Evolutionary conservation across 2,888 invertebrate species (phyloP).

Genomic region (Gortyna flavago): DNA sequence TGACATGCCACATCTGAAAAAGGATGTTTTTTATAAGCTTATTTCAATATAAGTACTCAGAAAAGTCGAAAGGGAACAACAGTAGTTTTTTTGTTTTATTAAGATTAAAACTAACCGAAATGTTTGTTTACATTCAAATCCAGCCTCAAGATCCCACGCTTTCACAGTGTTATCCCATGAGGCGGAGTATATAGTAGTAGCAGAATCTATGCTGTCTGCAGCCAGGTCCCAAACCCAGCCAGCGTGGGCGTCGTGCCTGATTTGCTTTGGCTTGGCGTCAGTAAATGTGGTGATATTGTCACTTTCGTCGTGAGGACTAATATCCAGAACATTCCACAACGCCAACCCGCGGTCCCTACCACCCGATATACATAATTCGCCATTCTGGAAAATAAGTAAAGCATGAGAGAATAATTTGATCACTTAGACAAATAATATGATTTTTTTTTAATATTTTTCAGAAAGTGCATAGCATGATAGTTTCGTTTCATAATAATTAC

Average conservation of each 20-base stretch:
- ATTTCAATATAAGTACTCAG: neutral
- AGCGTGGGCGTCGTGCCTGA: conserved; percentile 87
- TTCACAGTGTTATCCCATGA: conserved; percentile 91
- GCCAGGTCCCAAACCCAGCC: conserved; percentile 92
- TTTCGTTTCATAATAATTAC: conserved; percentile 61
- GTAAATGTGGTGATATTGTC: conserved; percentile 72
- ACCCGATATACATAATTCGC: conserved; percentile 89
- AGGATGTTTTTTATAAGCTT: neutral
- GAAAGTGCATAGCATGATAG: neutral
- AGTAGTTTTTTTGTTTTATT: neutral
- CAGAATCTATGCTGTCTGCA: conserved; percentile 80
- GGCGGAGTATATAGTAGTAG: conserved; percentile 89
- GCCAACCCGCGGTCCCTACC: conserved; percentile 90
- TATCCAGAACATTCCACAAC: conserved; percentile 86
- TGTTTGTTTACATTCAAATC: conserved; percentile 84
- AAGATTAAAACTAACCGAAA: conserved; percentile 80
- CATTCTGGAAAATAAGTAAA: conserved; percentile 78
- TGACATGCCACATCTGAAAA: conserved; percentile 86
- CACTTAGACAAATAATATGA: neutral
- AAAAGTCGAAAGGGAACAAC: neutral
- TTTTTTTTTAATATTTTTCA: neutral
- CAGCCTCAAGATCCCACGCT: conserved; percentile 88
- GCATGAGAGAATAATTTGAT: conserved; percentile 3
- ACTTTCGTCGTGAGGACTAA: conserved; percentile 73
- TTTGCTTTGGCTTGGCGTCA: conserved; percentile 77